These are phyloP conservation scores for Remorina albescens DNA, from an alignment of 2,797 vertebrate species.

Conservation along the genomic window DNA sequence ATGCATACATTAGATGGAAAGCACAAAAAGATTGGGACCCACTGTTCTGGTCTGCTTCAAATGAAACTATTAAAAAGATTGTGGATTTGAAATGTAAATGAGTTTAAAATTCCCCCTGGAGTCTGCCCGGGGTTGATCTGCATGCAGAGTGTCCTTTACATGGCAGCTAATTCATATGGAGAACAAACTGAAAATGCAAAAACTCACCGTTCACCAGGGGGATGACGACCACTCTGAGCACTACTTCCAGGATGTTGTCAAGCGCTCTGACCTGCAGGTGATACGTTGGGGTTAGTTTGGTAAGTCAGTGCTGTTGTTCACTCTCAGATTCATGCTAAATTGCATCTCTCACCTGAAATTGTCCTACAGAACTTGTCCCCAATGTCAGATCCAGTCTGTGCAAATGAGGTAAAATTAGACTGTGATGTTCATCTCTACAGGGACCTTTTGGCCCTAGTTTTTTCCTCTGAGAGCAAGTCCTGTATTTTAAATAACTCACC, in stretches of 20 bases:
- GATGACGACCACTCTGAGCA: conserved; percentile 78
- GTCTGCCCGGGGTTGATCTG: not conserved
- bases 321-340: conserved; percentile 5
- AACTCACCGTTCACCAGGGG: conserved; percentile 82
- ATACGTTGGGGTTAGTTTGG: not conserved
- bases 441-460: conserved; percentile 26
- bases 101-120: not conserved
- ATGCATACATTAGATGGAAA: too few relatives aligned
- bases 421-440: conserved; percentile 14
- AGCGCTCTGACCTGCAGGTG: conserved; percentile 74
- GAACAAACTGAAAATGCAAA: not conserved
- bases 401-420: conserved; percentile 54
- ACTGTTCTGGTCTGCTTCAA: not conserved
- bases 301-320: not conserved
- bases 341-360: conserved; percentile 75
- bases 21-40: not conserved
- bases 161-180: not conserved
- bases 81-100: not conserved
- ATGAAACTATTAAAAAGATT: not conserved
- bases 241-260: conserved; percentile 64
- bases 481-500: conserved; percentile 67
- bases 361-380: conserved; percentile 78
- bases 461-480: not conserved
- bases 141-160: not conserved
- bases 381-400: conserved; percentile 79